Conservation (phyloP, 2,888 invertebrate genomes). For the Acleris laterana region DNA sequence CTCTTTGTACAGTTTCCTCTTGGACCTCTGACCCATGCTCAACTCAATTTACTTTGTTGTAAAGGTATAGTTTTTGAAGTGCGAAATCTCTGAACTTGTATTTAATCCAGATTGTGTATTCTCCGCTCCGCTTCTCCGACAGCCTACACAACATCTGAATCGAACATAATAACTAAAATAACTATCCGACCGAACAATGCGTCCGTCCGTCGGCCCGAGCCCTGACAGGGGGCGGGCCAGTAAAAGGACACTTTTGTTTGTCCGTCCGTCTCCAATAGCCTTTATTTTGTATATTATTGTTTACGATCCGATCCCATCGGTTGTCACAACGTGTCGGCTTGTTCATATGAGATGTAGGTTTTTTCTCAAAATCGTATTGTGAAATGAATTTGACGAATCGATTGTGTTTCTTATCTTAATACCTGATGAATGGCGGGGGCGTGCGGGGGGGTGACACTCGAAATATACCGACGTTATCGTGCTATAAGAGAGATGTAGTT, state of each 20-base stretch:
- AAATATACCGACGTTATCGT: too few species aligned
- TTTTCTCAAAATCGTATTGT: constrained; percentile 5
- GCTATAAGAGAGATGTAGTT: too few species aligned
- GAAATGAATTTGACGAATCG: not conserved
- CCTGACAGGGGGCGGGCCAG: constrained; percentile 25
- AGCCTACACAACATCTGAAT: constrained; percentile 17
- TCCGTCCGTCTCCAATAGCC: constrained; percentile 10
- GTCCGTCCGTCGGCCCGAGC: constrained; percentile 1
- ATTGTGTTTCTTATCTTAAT: not conserved
- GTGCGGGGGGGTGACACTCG: too few species aligned
- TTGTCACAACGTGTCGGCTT: constrained; percentile 14
- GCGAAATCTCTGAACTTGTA: too few species aligned
- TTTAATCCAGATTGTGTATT: too few species aligned
- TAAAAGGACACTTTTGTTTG: constrained; percentile 26
- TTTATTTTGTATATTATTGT: constrained; percentile 32
- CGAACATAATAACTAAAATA: constrained; percentile 16
- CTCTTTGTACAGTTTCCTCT: too few species aligned
- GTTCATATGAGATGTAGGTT: constrained; percentile 8
- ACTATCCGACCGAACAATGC: constrained; percentile 19
- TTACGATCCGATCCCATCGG: constrained; percentile 20
- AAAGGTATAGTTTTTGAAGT: too few species aligned
- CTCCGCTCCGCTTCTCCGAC: not conserved
- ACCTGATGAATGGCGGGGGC: not conserved
- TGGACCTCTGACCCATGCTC: too few species aligned
- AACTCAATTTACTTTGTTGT: too few species aligned